Base-by-base conservation (phyloP, 1,140 invertebrate species). In the Cydia splendana region DNA sequence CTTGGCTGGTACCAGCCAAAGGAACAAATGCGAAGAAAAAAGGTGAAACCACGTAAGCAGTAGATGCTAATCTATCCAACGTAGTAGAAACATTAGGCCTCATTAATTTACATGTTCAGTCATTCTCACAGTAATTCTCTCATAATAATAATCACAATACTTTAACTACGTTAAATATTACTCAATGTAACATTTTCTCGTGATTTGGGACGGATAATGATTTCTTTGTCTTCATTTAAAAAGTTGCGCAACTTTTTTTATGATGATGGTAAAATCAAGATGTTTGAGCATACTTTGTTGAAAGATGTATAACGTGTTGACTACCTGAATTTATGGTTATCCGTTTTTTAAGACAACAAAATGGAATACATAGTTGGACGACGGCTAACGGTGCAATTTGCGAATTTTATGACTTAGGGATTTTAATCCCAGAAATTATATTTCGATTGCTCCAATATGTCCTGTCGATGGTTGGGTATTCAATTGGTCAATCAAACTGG, bases 41-140 rank as follows among this genome's bases (percentile, higher is more conserved):
- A 20, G 18, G 57, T 18, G 57, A 62, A 62, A 7, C n/a, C 4
- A 42, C 67, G 42, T 45, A 0, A 48, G 45, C 12, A 42, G 67
- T 71, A 38, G 67, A 71, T 71, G 67, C 15, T 71, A 38, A 71
- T 71, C 67, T 71, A 10, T 24, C 34, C 9, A 71, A 45, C 34
- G 34, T 71, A 71, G n/a, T 71, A 71, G 67, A 71, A 71, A 71
- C 67, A 71, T 71, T 71, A 42, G 34, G 67, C 67, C 30, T 71
- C 67, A 71, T 38, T 38, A 71, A 38, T 38, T 12, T 38, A 38
- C 30, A 71, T 71, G 67, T 71, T 71, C 67, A 13, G 38, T 71
- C 67, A 71, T 71, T 71, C 67, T 71, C 67, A 71, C 67, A 38
- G 30, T 71, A 71, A 5, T 71, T 71, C 34, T 71, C 30, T 71